Evolutionary conservation across 92 coral and sea anemone species (phyloP).

Genomic region (Zoanthus solanderi): DNA sequence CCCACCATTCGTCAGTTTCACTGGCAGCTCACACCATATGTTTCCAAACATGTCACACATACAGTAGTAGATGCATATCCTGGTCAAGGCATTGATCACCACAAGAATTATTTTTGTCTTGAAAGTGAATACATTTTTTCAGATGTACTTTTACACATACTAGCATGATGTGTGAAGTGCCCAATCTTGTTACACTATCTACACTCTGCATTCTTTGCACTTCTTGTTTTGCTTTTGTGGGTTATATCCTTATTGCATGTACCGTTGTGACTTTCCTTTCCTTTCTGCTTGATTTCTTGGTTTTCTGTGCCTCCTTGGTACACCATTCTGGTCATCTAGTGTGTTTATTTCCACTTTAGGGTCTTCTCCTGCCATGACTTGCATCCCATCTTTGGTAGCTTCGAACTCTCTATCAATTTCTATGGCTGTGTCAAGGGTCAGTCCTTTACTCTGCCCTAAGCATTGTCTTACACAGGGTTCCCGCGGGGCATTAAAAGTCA

Average conservation of each 20-base stretch:
- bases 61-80: slow-evolving; percentile 9
- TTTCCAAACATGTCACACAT: slow-evolving; percentile 18
- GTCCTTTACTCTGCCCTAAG: too few relatives aligned
- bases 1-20: slow-evolving; percentile 56
- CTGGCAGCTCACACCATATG: neutral
- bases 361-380: too few relatives aligned
- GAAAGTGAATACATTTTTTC: neutral
- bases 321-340: too few relatives aligned
- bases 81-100: slow-evolving; percentile 29
- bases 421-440: too few relatives aligned
- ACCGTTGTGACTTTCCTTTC: neutral
- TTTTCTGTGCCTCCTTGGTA: too few relatives aligned
- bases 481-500: too few relatives aligned
- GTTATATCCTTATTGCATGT: too few relatives aligned
- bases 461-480: too few relatives aligned
- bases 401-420: too few relatives aligned
- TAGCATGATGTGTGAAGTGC: slow-evolving; percentile 39
- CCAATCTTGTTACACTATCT: slow-evolving; percentile 41
- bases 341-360: too few relatives aligned
- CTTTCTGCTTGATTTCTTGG: too few relatives aligned
- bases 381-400: too few relatives aligned
- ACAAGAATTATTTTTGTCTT: slow-evolving; percentile 25
- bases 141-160: slow-evolving; percentile 52
- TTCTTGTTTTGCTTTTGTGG: slow-evolving; percentile 16
- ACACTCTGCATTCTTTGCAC: slow-evolving; percentile 56